A percentile compares a stretch with the other conserved stretches of the same genome.
Evolutionary conservation across 2,797 vertebrate genomes (phyloP).

Genomic region (Myripristis murdjan): DNA sequence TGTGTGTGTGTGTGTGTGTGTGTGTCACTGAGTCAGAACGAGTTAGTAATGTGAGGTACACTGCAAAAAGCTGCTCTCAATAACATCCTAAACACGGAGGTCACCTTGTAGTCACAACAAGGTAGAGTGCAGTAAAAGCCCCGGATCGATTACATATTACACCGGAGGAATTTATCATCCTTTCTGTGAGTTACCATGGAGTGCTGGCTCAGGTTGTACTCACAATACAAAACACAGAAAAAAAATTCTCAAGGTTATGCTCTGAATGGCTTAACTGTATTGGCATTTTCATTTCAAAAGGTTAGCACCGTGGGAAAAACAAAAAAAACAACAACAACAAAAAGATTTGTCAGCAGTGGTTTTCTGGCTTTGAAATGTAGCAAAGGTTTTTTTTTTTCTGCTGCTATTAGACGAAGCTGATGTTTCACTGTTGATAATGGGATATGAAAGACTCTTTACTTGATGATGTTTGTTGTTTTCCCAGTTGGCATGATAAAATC

Average conservation of each 20-base stretch:
- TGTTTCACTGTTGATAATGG: neutral
- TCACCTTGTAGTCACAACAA: constrained; percentile 67
- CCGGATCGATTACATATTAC: constrained; percentile 47
- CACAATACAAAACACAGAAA: neutral
- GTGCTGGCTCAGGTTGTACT: neutral
- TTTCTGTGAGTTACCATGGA: constrained; percentile 12
- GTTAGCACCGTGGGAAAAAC: neutral
- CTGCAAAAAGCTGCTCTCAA: constrained; percentile 33
- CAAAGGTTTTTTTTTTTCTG: neutral
- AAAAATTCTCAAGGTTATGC: constrained; percentile 11
- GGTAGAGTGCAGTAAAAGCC: constrained; percentile 36
- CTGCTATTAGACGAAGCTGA: neutral
- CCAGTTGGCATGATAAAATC: neutral
- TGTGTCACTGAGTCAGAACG: constrained; percentile 41
- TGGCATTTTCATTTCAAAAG: constrained; percentile 7
- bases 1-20: constrained; percentile 9
- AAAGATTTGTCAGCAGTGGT: neutral
- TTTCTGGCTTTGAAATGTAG: neutral
- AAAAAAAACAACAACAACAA: too few relatives aligned
- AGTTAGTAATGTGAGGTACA: constrained; percentile 39
- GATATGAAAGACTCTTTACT: neutral
- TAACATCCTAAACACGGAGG: constrained; percentile 60
- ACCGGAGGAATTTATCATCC: constrained; percentile 35
- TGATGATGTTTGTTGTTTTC: neutral
- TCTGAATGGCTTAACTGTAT: neutral